These are phyloP conservation scores for Cistogaster globosa DNA, from an alignment of 2,888 invertebrate genomes.

Conservation along the genomic window DNA sequence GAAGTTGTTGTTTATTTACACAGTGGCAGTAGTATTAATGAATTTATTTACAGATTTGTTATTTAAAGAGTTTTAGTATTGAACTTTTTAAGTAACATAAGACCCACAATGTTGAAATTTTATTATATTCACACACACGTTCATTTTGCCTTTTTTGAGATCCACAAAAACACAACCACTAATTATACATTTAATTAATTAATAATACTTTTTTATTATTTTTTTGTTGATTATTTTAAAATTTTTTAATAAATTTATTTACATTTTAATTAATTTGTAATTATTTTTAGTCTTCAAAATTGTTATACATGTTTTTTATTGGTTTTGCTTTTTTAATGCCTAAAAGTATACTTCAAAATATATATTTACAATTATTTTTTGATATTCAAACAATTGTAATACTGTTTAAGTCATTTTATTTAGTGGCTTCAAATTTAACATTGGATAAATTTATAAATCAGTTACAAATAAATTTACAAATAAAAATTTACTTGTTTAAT, in stretches of 20 bases:
- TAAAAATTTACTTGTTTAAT: no score
- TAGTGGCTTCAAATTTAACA: no score
- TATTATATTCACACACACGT: constrained; percentile 9
- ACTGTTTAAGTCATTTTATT: no score
- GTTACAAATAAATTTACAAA: no score
- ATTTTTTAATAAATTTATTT: constrained; percentile 3
- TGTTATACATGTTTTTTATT: neutral
- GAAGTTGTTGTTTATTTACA: neutral
- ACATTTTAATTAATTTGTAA: neutral
- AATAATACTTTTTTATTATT: no score
- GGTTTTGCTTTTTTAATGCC: no score
- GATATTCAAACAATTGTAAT: no score
- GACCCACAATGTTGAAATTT: constrained; percentile 9
- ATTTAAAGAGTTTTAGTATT: constrained; percentile 19
- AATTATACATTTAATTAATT: no score
- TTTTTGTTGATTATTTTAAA: no score
- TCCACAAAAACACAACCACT: neutral
- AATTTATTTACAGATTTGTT: constrained; percentile 41
- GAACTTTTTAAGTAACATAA: constrained; percentile 21
- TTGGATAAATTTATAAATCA: no score
- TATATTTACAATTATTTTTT: no score
- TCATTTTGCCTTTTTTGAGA: neutral
- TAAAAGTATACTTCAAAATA: no score
- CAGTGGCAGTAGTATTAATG: constrained; percentile 16
- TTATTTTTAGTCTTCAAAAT: neutral